These are phyloP conservation scores for Enoplolaimus lenunculus DNA, from an alignment of 2,888 invertebrate species.

Conservation along the genomic window DNA sequence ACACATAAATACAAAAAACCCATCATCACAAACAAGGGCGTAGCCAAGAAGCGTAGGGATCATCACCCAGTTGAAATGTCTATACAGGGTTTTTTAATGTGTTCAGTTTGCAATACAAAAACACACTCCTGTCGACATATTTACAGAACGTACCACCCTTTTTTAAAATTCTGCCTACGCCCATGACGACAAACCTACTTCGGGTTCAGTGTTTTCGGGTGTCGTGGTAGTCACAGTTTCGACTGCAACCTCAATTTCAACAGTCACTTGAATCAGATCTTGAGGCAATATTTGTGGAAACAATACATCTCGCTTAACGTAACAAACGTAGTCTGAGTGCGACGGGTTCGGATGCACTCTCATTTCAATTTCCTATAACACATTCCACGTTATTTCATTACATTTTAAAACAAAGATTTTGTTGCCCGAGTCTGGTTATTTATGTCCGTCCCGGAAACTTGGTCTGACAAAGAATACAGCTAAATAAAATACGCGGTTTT, in stretches of 20 bases:
- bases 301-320: slow-evolving; percentile 33
- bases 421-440: neutral
- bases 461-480: too few species aligned
- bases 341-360: slow-evolving; percentile 40
- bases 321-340: slow-evolving; percentile 39
- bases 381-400: neutral
- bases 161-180: too few species aligned
- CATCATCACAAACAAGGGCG: too few species aligned
- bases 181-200: neutral
- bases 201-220: slow-evolving; percentile 26
- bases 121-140: too few species aligned
- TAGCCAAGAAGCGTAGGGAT: too few species aligned
- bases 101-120: too few species aligned
- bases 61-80: too few species aligned
- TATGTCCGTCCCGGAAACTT: neutral
- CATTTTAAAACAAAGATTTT: neutral
- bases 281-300: slow-evolving; percentile 39
- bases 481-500: too few species aligned
- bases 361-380: slow-evolving; percentile 34
- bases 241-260: slow-evolving; percentile 41
- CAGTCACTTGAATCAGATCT: slow-evolving; percentile 37
- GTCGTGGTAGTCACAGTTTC: slow-evolving; percentile 38
- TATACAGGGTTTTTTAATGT: too few species aligned
- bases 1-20: too few species aligned
- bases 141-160: too few species aligned